Evolutionary conservation across 1,140 invertebrate species (phyloP), one percentile per base, ranked within the genome.

Genomic region (Drosophila suzukii): DNA sequence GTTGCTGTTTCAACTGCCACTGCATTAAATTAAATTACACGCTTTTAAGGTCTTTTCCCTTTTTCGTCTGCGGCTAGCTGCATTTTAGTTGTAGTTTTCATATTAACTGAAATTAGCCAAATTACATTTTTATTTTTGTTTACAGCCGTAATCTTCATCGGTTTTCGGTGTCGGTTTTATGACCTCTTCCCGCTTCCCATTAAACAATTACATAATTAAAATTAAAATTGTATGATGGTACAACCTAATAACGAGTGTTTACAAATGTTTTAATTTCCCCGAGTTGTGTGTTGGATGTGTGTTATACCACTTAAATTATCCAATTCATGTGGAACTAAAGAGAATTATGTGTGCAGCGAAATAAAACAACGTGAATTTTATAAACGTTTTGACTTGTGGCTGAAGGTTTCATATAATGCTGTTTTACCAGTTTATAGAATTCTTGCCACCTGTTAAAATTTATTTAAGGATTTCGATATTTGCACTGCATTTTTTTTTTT

Each of bases 1-100:
- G 41, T 73, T 73, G 43, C 10, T 46, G 41, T 70, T 56, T 41
- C 24, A 17, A 24, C 30, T 58, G 30, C 54, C 50, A 67, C 43
- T 77, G 74, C 74, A 77, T 77, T 77, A 77, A 77, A 77, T 77
- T 77, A 77, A 76, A 77, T 77, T 77, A 77, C 74, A 77, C 74
- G 74, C 74, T 77, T 76, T 68, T 76, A 68, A 61, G 62, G 55
- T 51, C 15, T 77, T 77, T 77, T 72, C 66, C 68, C 68, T 72
- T 72, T 71, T 47, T 43, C 65, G 39, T 55, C 32, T 67, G 60
- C 51, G 62, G 73, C 50, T 76, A 73, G 36, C 74, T 76, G 55
- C 60, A 58, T 71, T 71, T 71, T 20, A 50, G 55, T 68, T 68
- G 47, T 57, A 43, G 20, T 76, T 76, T 76, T 61, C 41, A 68